Evolutionary conservation across 2,888 invertebrate genomes (phyloP).

Genomic region (Gari tellinella): DNA sequence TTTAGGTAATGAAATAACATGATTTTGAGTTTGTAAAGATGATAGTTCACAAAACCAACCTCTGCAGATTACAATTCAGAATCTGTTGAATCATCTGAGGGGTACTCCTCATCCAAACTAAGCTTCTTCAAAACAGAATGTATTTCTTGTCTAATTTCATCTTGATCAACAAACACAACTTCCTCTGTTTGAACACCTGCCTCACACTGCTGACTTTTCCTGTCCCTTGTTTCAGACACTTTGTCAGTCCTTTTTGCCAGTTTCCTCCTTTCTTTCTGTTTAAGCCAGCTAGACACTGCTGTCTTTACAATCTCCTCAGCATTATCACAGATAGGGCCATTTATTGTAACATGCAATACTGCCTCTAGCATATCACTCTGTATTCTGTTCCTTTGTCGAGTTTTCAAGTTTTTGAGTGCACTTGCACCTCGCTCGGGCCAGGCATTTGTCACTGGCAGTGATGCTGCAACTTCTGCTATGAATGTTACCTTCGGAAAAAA

Average conservation of each 20-base stretch:
- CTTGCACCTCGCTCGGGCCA: slow-evolving; percentile 60
- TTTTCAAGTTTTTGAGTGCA: slow-evolving; percentile 16
- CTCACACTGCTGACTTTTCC: neutral
- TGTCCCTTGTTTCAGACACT: neutral
- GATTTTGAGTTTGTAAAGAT: too few relatives aligned
- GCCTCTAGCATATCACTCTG: slow-evolving; percentile 23
- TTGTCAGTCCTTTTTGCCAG: slow-evolving; percentile 9
- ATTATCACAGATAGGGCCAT: slow-evolving; percentile 20
- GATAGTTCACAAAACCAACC: too few relatives aligned
- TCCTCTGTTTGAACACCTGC: slow-evolving; percentile 6
- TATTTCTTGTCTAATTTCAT: slow-evolving; percentile 3
- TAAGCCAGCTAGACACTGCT: slow-evolving; percentile 8
- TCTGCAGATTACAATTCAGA: neutral
- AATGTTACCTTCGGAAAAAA: slow-evolving; percentile 11
- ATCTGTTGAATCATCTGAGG: too few relatives aligned
- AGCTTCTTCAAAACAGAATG: slow-evolving; percentile 1
- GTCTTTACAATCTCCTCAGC: too few relatives aligned
- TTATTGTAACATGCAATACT: slow-evolving; percentile 32
- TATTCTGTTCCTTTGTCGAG: slow-evolving; percentile 29
- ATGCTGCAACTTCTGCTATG: slow-evolving; percentile 35
- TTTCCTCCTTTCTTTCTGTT: slow-evolving; percentile 16
- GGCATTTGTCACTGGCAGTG: slow-evolving; percentile 53
- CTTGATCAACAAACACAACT: neutral
- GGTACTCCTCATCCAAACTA: neutral
- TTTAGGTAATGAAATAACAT: too few relatives aligned